phyloP scores from a whole-genome alignment of 2,113 vertebrate genomes.

The Tragelaphus scriptus region DNA sequence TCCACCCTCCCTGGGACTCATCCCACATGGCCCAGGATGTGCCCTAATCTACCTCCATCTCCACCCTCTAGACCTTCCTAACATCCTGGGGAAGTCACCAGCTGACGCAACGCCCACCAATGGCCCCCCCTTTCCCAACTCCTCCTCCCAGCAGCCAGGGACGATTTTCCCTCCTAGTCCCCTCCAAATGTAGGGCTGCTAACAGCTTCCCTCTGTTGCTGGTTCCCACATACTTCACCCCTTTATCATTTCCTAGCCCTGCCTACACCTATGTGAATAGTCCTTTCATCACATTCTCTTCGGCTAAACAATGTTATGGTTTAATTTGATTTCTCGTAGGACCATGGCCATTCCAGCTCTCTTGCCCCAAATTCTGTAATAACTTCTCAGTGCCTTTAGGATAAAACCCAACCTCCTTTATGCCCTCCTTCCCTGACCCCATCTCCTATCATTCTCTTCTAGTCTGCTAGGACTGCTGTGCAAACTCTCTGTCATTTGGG shows the following conservation, averaged over 20 bases:
- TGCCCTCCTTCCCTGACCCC: not conserved
- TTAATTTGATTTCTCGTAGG: not conserved
- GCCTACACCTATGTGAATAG: not conserved
- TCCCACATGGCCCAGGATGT: accelerated
- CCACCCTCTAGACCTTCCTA: too few relatives aligned
- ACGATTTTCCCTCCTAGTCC: not conserved
- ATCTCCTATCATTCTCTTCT: not conserved
- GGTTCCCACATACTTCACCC: not conserved
- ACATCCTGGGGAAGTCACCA: not conserved
- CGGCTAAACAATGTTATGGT: not conserved
- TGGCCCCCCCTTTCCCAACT: not conserved
- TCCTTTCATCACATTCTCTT: not conserved
- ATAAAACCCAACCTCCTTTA: not conserved
- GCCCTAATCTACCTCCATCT: not conserved
- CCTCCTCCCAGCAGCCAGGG: not conserved
- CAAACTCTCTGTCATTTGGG: not conserved
- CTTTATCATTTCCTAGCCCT: not conserved
- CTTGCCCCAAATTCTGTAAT: not conserved
- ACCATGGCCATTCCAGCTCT: not conserved
- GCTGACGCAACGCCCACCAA: not conserved
- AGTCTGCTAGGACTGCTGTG: not conserved
- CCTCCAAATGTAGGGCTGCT: too few relatives aligned
- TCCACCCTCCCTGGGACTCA: not conserved
- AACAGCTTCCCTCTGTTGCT: not conserved
- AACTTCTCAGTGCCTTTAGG: not conserved